phyloP scores from a whole-genome alignment of 2,113 vertebrate genomes.

The Uropsilus gracilis region DNA sequence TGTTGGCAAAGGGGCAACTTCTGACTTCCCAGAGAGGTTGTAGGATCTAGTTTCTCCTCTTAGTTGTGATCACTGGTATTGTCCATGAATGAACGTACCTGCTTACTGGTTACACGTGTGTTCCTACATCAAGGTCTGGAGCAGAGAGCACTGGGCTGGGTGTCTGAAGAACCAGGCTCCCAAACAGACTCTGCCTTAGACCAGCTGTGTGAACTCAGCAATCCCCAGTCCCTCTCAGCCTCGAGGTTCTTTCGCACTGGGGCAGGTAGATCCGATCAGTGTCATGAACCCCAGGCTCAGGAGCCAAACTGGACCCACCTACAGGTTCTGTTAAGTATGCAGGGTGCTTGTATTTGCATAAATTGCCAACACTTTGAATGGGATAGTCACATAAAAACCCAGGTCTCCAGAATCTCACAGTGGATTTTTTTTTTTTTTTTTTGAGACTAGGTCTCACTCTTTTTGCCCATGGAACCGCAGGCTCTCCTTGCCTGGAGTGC shows the following conservation, averaged over 20 bases:
- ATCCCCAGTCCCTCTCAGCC: background rate
- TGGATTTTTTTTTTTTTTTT: too few species aligned
- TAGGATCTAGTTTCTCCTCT: background rate
- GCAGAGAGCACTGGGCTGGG: background rate
- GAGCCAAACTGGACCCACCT: background rate
- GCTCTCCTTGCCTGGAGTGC: too few species aligned
- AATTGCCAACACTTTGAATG: background rate
- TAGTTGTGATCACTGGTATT: background rate
- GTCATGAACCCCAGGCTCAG: background rate
- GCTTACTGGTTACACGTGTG: background rate
- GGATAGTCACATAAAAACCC: background rate
- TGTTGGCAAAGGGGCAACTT: too few species aligned
- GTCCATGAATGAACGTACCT: background rate
- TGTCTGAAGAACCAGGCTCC: background rate
- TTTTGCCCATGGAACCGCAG: too few species aligned
- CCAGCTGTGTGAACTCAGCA: background rate
- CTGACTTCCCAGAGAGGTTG: background rate
- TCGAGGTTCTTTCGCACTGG: rapidly evolving
- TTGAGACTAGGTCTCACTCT: too few species aligned
- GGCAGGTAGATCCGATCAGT: background rate
- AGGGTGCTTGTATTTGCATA: background rate
- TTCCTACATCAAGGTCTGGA: background rate
- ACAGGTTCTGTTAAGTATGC: background rate
- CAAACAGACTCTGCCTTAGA: background rate
- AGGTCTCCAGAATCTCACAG: background rate